Conservation (phyloP, 2,113 vertebrate genomes). For the Pycnonotus jocosus region DNA sequence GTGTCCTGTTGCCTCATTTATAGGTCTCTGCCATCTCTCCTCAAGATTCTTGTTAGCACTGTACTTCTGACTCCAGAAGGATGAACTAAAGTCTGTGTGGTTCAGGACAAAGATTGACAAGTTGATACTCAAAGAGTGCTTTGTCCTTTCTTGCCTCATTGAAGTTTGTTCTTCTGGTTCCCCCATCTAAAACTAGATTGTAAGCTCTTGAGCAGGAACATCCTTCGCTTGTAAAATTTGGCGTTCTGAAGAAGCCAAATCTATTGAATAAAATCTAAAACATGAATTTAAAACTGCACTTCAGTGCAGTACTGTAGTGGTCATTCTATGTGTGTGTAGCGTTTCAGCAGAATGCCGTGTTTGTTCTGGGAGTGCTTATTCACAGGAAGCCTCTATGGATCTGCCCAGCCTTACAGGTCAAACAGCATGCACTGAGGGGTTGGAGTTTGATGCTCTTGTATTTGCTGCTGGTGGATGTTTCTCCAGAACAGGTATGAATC, state of each 20-base stretch:
- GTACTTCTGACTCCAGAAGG: background rate
- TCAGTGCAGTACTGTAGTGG: background rate
- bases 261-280: background rate
- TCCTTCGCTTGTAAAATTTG: background rate
- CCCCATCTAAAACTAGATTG: background rate
- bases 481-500: background rate
- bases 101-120: background rate
- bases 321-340: accelerated
- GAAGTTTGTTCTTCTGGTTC: background rate
- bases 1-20: background rate
- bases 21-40: background rate
- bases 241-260: background rate
- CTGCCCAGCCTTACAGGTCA: accelerated
- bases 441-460: background rate
- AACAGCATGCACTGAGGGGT: accelerated
- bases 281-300: accelerated
- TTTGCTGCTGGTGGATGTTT: background rate
- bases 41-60: background rate
- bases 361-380: accelerated
- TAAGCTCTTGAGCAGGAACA: constrained; percentile 19
- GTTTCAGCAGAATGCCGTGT: accelerated
- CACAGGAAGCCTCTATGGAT: accelerated
- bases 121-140: accelerated
- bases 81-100: background rate
- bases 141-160: background rate